phyloP scores from a whole-genome alignment of 2,888 invertebrate genomes.

The Cotesia congregata region DNA sequence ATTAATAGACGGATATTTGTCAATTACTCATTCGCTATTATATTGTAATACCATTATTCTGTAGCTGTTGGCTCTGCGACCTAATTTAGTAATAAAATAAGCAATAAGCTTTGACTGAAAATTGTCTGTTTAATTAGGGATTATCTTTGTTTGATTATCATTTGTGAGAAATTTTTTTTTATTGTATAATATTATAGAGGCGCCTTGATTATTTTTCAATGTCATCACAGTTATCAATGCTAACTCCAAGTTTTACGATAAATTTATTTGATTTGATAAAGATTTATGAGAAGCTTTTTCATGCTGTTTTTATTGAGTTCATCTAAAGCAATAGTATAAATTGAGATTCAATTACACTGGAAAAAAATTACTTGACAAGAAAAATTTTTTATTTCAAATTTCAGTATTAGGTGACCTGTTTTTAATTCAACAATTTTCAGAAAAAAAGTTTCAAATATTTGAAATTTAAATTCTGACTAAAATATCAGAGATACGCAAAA shows the following conservation, averaged over 20 bases:
- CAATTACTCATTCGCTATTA: constrained; percentile 18
- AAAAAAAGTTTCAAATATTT: too few species aligned
- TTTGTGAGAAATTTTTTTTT: background rate
- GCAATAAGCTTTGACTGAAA: background rate
- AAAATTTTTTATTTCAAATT: too few species aligned
- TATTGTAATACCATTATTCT: too few species aligned
- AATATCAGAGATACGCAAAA: too few species aligned
- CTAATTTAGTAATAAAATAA: background rate
- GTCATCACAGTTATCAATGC: background rate
- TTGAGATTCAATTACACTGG: too few species aligned
- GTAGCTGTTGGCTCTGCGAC: background rate
- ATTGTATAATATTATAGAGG: background rate
- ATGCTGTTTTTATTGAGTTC: background rate
- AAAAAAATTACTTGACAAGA: too few species aligned
- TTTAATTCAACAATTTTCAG: too few species aligned
- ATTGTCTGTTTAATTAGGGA: background rate
- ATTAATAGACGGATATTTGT: constrained; percentile 13
- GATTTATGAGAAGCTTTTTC: background rate
- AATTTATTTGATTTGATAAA: background rate
- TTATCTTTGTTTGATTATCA: background rate
- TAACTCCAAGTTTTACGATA: background rate
- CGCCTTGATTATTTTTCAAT: background rate
- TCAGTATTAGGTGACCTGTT: too few species aligned
- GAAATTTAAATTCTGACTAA: too few species aligned
- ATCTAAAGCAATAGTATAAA: too few species aligned